Base-by-base conservation (phyloP, 2,888 invertebrate genomes). In the Aethes cnicana region DNA sequence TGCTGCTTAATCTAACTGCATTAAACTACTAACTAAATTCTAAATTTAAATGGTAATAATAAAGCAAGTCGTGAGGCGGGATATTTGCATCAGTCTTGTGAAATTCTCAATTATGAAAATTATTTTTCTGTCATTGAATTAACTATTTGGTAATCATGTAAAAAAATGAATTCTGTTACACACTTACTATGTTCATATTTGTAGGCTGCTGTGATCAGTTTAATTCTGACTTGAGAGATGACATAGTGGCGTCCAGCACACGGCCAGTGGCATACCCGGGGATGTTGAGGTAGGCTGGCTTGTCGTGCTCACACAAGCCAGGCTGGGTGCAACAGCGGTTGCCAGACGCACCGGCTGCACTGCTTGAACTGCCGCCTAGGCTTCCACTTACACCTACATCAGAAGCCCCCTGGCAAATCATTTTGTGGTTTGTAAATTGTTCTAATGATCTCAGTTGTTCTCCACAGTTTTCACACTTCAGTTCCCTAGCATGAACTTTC, bases 61-160 rank as follows among this genome's bases (percentile, higher is more conserved):
- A 89, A 89, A 89, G 89, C 89, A 89, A 89, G 87, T 89, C 79
- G 84, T 88, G 89, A 89, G 89, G 89, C 89, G 89, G 89, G 89
- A 89, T 84, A 89, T 89, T 89, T 88, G 88, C 86, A 88, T 89
- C 89, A 89, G 89, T 89, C 89, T 89, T 89, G 88, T 89, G 86
- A 84, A 86, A 85, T 85, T 88, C 76, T 89, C 84, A 85, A 81
- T 80, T 75, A 76, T 82, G 84, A 87, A 87, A 84, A 84, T 84
- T 74, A 76, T 84, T 80, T 50, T 44, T 84, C 84, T 78, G 84
- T 85, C 72, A 80, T 74, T 73, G 64, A 67, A 81, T 81, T 73
- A 77, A 76, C 77, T 87, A 84, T 88, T 84, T 87, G 86, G 87
- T 88, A 83, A 81, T 78, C 74, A 74, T 85, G 85, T 83, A 77